Evolutionary conservation across 1,140 invertebrate species (phyloP).

Genomic region (Drosophila varians): DNA sequence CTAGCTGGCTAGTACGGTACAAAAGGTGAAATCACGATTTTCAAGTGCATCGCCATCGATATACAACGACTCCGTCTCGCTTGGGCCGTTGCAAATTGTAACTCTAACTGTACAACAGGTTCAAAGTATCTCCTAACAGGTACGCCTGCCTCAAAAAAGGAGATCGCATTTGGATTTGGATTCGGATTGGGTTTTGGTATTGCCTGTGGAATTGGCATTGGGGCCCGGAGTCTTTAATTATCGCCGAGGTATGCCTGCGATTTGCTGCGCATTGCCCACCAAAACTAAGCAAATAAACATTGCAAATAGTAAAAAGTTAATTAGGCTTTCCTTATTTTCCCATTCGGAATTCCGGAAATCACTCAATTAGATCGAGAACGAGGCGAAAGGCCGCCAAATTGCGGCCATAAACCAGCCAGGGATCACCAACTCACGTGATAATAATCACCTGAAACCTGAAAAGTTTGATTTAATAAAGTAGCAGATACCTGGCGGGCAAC

Average conservation of each 20-base stretch:
- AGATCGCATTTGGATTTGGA: constrained; percentile 27
- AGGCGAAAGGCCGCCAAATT: constrained; percentile 72
- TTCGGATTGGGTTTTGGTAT: constrained; percentile 10
- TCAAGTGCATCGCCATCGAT: constrained; percentile 82
- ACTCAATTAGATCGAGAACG: constrained; percentile 72
- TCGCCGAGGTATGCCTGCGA: constrained; percentile 70
- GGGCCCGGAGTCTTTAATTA: constrained; percentile 64
- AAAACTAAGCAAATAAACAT: constrained; percentile 67
- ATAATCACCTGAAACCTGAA: constrained; percentile 81
- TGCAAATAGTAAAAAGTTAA: constrained; percentile 58
- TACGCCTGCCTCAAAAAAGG: constrained; percentile 67
- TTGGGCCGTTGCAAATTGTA: constrained; percentile 75
- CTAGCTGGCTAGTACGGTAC: constrained; percentile 42
- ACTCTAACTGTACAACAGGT: constrained; percentile 82
- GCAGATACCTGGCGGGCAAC: constrained; percentile 65
- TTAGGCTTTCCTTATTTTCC: constrained; percentile 61
- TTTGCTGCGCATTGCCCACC: constrained; percentile 31
- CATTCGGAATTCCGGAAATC: constrained; percentile 58
- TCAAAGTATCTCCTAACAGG: constrained; percentile 82
- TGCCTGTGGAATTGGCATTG: constrained; percentile 12
- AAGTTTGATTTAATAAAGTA: constrained; percentile 82
- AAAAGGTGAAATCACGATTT: constrained; percentile 82
- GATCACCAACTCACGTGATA: constrained; percentile 67
- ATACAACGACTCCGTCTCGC: constrained; percentile 56
- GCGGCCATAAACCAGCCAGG: constrained; percentile 44